Base-by-base conservation (phyloP, 2,797 vertebrate genomes). In the Pogonophryne albipinna region DNA sequence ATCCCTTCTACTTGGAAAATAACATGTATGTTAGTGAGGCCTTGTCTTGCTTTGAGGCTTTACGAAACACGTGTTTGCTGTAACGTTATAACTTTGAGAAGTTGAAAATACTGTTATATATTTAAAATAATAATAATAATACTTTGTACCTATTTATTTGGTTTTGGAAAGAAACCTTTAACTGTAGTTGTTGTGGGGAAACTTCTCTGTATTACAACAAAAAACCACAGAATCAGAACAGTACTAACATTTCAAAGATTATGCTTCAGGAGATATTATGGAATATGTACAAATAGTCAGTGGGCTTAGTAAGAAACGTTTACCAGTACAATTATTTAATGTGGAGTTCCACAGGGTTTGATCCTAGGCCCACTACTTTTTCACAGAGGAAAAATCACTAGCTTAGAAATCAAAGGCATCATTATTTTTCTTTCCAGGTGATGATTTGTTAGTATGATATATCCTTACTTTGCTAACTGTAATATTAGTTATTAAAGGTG, bases 161-260 rank as follows among this genome's bases (percentile, higher is more conserved):
- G 38, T 66, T 67, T 27, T 7, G 66, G 38, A 38, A 57, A 51
- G n/a, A 55, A 63, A 60, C n/a, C 12, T 45, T 55, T 38, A 34
- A 46, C 23, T 15, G 17, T 49, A 23, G 34, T 6, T 63, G 2
- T 17, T 23, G n/a, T 19, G 27, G 34, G 34, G 9, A 38, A 38
- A 38, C 34, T 38, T 38, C 34, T 38, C 34, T 38, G 34, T 9
- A 9, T 9, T 38, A 38, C 34, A 38, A 38, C 34, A 9, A 6
- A 11, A 57, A 42, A 52, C 19, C 5, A 65, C 19, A 6, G 23
- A 41, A 4, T 7, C 31, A 42, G 41, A 16, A 65, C 34, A 19
- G 42, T 16, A 2, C 11, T 11, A 23, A 13, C 4, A 23, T 23
- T 52, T 52, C 4, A 52, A 13, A 52, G 14, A 71, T 45, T 20